phyloP scores from a whole-genome alignment of 2,888 invertebrate genomes.

The Yponomeuta evonymella region DNA sequence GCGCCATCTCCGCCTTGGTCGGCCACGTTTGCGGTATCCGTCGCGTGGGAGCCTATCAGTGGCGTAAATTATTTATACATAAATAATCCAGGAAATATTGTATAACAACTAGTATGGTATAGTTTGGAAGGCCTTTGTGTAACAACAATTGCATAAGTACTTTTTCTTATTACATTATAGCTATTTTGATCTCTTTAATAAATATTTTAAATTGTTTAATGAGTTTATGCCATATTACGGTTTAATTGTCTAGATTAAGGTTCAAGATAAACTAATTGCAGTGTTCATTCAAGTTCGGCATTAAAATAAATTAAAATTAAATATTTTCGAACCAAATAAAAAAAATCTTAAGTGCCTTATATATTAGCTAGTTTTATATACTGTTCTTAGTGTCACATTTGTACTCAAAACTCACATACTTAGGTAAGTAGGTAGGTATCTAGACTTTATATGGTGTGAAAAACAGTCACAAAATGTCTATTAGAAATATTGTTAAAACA shows the following conservation, averaged over 20 bases:
- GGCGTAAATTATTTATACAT: no score
- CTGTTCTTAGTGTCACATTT: conserved; percentile 17
- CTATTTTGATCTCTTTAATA: conserved; percentile 58
- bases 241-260: conserved; percentile 41
- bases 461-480: conserved; percentile 50
- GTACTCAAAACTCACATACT: conserved; percentile 17
- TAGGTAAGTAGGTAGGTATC: no score
- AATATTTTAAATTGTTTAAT: conserved; percentile 61
- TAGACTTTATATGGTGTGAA: conserved; percentile 2
- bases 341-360: conserved; percentile 53
- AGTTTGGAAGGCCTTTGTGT: no score
- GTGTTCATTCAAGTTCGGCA: conserved; percentile 1
- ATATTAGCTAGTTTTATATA: conserved; percentile 26
- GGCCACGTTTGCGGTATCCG: no score
- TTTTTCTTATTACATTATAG: not conserved
- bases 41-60: no score
- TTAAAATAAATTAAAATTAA: conserved; percentile 7
- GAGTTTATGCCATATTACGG: conserved; percentile 73
- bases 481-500: conserved; percentile 26
- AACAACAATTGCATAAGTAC: not conserved
- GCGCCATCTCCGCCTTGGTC: no score
- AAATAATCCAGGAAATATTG: no score
- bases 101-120: no score
- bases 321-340: conserved; percentile 53
- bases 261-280: conserved; percentile 7